These are phyloP conservation scores for Lamellibrachia satsuma DNA, from an alignment of 2,888 invertebrate species.

Conservation along the genomic window DNA sequence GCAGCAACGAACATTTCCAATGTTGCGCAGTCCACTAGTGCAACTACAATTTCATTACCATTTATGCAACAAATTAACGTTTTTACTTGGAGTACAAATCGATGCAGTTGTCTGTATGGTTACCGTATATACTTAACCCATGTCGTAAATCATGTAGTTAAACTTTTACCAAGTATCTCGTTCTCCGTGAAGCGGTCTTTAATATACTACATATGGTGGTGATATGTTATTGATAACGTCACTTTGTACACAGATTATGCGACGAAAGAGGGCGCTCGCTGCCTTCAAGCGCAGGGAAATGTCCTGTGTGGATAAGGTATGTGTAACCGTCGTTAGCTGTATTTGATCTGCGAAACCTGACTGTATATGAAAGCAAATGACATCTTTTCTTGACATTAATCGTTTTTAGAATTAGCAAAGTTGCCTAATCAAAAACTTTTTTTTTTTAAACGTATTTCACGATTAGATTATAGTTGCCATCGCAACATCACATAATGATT, in stretches of 20 bases:
- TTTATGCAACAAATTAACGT: neutral
- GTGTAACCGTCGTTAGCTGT: neutral
- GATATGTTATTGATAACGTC: neutral
- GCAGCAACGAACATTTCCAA: neutral
- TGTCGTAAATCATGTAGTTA: too few species aligned
- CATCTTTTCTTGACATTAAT: neutral
- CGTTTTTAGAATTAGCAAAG: neutral
- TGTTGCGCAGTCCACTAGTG: neutral
- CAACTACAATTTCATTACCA: neutral
- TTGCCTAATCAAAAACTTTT: neutral
- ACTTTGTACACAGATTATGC: neutral
- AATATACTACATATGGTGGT: neutral
- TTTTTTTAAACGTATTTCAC: too few species aligned
- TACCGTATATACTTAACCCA: too few species aligned
- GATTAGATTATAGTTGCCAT: too few species aligned
- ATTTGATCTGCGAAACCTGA: neutral
- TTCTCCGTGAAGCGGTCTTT: neutral
- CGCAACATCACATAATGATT: neutral
- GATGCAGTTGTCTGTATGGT: too few species aligned
- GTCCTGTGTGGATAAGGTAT: neutral
- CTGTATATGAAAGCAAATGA: neutral
- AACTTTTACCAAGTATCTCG: neutral
- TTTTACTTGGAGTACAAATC: too few species aligned
- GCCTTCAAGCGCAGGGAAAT: constrained; percentile 6
- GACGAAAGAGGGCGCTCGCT: neutral